Percentiles rank a stretch among this genome's conserved stretches.
These are phyloP conservation scores for Idaea aversata DNA, from an alignment of 2,888 invertebrate genomes.

Conservation along the genomic window DNA sequence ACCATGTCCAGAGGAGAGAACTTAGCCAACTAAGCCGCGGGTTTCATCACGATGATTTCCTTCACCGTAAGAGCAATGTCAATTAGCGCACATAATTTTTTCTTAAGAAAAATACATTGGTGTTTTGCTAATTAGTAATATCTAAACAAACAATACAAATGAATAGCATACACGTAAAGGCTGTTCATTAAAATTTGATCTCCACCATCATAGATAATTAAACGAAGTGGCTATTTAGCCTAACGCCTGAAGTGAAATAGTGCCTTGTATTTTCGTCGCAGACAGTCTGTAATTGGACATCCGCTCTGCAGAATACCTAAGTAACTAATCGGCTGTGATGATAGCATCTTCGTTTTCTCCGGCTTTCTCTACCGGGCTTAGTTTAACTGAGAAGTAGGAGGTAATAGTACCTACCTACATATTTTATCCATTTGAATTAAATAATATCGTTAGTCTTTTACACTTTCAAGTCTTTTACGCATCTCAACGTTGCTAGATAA, in stretches of 20 bases:
- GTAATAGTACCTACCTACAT: not conserved
- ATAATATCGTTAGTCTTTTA: constrained; percentile 4
- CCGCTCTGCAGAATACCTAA: constrained; percentile 30
- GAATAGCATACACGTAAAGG: not conserved
- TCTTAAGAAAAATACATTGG: no score
- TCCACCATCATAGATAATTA: not conserved
- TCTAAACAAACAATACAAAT: not conserved
- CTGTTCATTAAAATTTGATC: not conserved
- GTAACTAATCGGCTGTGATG: constrained; percentile 31
- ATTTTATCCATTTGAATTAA: not conserved
- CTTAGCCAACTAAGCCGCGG: no score
- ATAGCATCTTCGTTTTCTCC: constrained; percentile 36
- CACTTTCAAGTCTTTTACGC: no score
- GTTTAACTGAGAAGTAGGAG: not conserved
- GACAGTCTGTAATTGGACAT: constrained; percentile 25
- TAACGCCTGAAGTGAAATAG: constrained; percentile 4
- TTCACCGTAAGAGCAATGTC: no score
- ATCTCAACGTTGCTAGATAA: no score
- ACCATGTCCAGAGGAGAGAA: no score
- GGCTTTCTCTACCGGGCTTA: constrained; percentile 24
- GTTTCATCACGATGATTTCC: no score
- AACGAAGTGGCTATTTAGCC: constrained; percentile 2
- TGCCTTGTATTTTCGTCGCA: constrained; percentile 7
- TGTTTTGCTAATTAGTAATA: no score
- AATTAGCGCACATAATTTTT: no score